These are phyloP conservation scores for Torymus aiolomorphi DNA, from an alignment of 2,888 invertebrate genomes.

Conservation along the genomic window DNA sequence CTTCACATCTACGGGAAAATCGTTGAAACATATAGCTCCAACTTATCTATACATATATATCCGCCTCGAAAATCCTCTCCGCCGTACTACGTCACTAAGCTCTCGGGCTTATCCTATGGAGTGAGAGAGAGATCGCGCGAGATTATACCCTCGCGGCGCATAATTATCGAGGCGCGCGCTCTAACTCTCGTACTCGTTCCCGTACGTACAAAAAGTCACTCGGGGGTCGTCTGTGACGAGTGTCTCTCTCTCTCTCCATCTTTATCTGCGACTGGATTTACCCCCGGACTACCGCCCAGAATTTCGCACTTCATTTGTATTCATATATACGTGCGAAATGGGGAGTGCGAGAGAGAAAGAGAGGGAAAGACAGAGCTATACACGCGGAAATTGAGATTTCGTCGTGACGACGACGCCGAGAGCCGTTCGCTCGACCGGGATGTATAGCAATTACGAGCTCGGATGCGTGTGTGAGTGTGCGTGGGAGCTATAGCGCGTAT, in stretches of 20 bases:
- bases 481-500: too few species aligned
- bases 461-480: not conserved
- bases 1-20: constrained; percentile 1
- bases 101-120: not conserved
- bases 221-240: not conserved
- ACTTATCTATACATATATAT: not conserved
- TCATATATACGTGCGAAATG: constrained; percentile 13
- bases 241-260: not conserved
- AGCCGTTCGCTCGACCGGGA: not conserved
- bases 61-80: not conserved
- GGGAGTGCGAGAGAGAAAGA: too few species aligned
- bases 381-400: constrained; percentile 37
- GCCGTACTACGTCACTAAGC: constrained; percentile 28
- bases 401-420: constrained; percentile 11
- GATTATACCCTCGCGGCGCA: constrained; percentile 36
- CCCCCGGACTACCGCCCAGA: not conserved
- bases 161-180: constrained; percentile 40
- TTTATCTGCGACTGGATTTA: constrained; percentile 14
- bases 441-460: constrained; percentile 24
- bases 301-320: constrained; percentile 48
- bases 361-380: not conserved
- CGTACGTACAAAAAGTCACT: constrained; percentile 40
- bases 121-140: not conserved
- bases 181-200: constrained; percentile 1
- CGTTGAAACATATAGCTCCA: constrained; percentile 36